Base-by-base conservation (phyloP, 2,888 invertebrate species). In the Plebejus argus region DNA sequence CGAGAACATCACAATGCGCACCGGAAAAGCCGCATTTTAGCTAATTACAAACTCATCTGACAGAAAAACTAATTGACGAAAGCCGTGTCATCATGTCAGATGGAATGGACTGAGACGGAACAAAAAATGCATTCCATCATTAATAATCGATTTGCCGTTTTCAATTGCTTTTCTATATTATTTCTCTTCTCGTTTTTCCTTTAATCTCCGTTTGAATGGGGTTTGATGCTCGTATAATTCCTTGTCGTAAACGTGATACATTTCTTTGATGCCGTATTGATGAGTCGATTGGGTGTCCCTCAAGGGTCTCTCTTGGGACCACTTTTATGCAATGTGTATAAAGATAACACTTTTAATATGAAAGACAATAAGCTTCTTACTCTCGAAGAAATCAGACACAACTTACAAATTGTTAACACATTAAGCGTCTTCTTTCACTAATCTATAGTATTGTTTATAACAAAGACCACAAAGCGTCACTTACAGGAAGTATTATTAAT, bases 11-110 rank as follows among this genome's bases (percentile, higher is more conserved):
- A 83, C 82, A 83, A 82, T 81, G 83, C 80, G 79, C 81, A 83
- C 86, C 88, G 90, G 91, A 91, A 92, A 93, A 91, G 89, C 89
- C 91, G 87, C 85, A 84, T 82, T 87, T 83, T 85, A 83, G 81
- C 85, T 86, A 87, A 88, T 90, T 87, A 86, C 82, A 84, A 87
- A 83, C 84, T 83, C 80, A 85, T 86, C 85, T 87, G 83, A 82
- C 83, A 84, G 83, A 87, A 89, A 89, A 87, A 83, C 80, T 82
- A 82, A 84, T 85, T 83, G 86, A 88, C 86, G 86, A 89, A 89
- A 89, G 84, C 86, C 85, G 83, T 87, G 87, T 86, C 86, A 89
- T 90, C 89, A 88, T 86, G 86, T 85, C 85, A 85, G 83, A 85
- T 80, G 82, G 82, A 82, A 80, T 80, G 79, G 79, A 45, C 82